phyloP scores from a whole-genome alignment of 1,140 invertebrate species.

The Brachionus paranguensis region DNA sequence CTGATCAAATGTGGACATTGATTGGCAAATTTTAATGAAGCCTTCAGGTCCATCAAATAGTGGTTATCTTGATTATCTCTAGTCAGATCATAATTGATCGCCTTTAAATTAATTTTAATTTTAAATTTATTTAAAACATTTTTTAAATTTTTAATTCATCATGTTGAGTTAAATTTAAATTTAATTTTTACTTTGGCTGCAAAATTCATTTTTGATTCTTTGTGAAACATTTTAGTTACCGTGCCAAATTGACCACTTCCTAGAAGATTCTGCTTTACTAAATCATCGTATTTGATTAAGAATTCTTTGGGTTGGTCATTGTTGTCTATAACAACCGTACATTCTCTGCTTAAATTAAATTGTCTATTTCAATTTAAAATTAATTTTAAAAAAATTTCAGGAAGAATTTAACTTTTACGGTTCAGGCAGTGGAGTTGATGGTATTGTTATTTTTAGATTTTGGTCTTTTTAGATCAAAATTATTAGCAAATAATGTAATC shows the following conservation, averaged over 20 bases:
- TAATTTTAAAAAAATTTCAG: background rate
- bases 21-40: background rate
- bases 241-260: background rate
- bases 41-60: background rate
- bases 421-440: background rate
- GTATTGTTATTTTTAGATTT: background rate
- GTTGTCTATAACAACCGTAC: background rate
- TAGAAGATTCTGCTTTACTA: background rate
- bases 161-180: background rate
- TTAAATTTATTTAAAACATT: background rate
- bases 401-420: background rate
- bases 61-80: background rate
- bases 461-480: background rate
- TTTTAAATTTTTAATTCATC: background rate
- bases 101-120: background rate
- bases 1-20: background rate
- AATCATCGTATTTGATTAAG: background rate
- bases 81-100: background rate
- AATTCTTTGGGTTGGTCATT: background rate
- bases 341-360: background rate
- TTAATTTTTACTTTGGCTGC: conserved; percentile 5
- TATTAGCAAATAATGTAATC: too few species aligned
- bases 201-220: background rate
- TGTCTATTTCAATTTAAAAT: background rate
- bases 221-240: conserved; percentile 21